Conservation (phyloP, 2,113 vertebrate genomes). For the Ibidorhyncha struthersii region DNA sequence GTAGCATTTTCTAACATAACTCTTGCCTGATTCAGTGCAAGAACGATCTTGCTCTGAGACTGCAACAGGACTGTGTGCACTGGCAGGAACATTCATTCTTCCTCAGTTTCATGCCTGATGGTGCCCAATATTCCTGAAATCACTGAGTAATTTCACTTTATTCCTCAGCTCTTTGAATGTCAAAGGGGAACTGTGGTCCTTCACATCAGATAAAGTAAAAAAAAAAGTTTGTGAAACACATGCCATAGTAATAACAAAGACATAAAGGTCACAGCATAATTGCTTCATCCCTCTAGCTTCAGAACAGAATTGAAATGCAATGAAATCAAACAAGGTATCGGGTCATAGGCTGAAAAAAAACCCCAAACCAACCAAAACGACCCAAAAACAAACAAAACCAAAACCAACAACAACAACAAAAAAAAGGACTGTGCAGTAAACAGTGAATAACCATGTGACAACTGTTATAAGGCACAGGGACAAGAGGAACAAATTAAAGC, state of each 20-base stretch:
- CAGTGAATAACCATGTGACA: neutral
- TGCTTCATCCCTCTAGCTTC: neutral
- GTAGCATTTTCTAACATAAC: neutral
- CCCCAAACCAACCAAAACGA: neutral
- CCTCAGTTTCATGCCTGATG: neutral
- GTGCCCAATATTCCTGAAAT: neutral
- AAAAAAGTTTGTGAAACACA: neutral
- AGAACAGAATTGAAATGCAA: neutral
- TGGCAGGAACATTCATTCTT: neutral
- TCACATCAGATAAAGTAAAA: neutral
- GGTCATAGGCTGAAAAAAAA: neutral
- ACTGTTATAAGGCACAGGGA: neutral
- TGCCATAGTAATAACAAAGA: neutral
- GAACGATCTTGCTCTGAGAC: neutral
- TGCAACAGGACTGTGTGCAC: neutral
- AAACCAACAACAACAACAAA: too few relatives aligned
- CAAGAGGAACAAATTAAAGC: neutral
- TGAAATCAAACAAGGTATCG: neutral
- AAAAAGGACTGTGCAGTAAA: neutral
- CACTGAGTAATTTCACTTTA: neutral
- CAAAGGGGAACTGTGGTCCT: neutral
- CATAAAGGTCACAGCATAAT: neutral
- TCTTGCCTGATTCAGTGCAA: neutral
- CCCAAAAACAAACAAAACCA: too few relatives aligned
- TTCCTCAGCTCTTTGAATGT: neutral